Evolutionary conservation across 2,888 invertebrate genomes (phyloP).

Genomic region (Anthrax anthrax): DNA sequence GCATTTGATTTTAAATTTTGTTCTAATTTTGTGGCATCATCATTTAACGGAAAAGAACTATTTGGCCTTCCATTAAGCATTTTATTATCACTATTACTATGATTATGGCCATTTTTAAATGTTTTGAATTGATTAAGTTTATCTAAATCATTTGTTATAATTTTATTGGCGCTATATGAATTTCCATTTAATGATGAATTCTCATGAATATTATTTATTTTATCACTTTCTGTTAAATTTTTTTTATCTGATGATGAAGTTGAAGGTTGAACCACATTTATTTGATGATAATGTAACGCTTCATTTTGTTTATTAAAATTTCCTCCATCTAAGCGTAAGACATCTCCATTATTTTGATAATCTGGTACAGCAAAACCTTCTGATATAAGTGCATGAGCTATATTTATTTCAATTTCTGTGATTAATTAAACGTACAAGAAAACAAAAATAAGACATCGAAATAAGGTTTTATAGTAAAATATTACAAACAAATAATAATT

Average conservation of each 20-base stretch:
- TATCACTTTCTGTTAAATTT: neutral
- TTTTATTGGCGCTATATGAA: too few relatives aligned
- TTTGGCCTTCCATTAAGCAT: too few relatives aligned
- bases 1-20: constrained; percentile 3
- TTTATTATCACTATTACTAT: too few relatives aligned
- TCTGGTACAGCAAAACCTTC: constrained; percentile 27
- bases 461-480: too few relatives aligned
- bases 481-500: neutral
- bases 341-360: constrained; percentile 2
- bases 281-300: too few relatives aligned
- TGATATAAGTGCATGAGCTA: constrained; percentile 25
- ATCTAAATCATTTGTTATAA: too few relatives aligned
- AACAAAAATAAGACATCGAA: neutral
- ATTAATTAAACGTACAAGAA: too few relatives aligned
- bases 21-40: neutral
- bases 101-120: too few relatives aligned
- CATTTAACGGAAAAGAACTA: too few relatives aligned
- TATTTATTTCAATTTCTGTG: constrained; percentile 21
- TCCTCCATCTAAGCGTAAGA: constrained; percentile 9
- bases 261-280: too few relatives aligned
- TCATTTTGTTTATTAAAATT: constrained; percentile 1
- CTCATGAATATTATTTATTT: neutral
- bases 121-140: too few relatives aligned
- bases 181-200: neutral
- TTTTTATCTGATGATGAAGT: neutral